Conservation (phyloP, 2,113 vertebrate genomes). For the Ceuthmochares aereus region DNA sequence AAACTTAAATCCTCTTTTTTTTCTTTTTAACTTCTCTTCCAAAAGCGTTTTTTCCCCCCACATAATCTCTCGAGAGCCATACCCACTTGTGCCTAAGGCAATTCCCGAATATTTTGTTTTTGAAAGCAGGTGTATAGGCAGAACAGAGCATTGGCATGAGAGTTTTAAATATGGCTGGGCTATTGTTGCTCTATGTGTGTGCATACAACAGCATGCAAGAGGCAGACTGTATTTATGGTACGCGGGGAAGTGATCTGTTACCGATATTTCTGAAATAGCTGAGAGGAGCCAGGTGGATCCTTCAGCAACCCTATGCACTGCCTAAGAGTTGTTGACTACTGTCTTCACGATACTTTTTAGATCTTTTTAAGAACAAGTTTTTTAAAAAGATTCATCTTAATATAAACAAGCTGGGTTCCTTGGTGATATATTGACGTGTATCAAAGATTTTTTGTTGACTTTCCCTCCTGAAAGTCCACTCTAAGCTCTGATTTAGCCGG, state of each 20-base stretch:
- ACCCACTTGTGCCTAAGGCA: background rate
- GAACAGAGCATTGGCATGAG: background rate
- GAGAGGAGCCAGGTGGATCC: background rate
- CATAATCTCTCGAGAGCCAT: rapidly evolving
- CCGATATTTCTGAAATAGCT: background rate
- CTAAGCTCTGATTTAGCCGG: background rate
- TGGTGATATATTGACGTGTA: background rate
- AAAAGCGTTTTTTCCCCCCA: rapidly evolving
- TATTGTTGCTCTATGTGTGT: background rate
- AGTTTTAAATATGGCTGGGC: background rate
- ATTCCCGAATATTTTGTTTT: background rate
- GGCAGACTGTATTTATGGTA: background rate
- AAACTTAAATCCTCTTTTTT: background rate
- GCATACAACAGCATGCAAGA: rapidly evolving
- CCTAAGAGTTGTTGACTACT: background rate
- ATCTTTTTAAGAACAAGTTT: background rate
- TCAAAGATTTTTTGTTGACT: background rate
- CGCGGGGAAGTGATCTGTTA: background rate
- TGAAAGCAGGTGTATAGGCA: background rate
- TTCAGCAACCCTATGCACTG: background rate
- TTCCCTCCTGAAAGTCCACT: background rate
- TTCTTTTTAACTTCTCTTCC: background rate
- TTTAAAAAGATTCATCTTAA: background rate
- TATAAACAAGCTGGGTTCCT: background rate
- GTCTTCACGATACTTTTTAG: background rate